Evolutionary conservation across 2,113 vertebrate genomes (phyloP), one percentile per base, ranked within the genome.

Genomic region (Labeo catla): DNA sequence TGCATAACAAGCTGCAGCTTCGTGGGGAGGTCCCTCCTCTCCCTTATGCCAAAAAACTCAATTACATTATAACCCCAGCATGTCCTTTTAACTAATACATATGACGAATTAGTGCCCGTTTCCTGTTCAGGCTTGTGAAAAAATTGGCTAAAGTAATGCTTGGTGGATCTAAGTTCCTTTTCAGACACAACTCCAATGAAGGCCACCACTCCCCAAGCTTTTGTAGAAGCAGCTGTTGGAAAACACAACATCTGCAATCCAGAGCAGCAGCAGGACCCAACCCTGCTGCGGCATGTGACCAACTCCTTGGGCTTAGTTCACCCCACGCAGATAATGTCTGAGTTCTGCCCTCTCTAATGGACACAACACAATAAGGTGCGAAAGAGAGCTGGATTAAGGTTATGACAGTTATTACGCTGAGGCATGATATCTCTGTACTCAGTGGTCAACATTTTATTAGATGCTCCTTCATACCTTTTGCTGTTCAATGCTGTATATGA

Each of bases 221-320:
- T 90, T 88, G 76, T 76, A 63, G 78, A 86, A 78, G 77, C 81
- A 83, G 76, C 74, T 87, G 65, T 72, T 76, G 61, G 28, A 85
- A 85, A 78, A 85, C 9, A 79, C 74, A 82, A 90, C 83, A 90
- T 88, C 87, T 90, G 85, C 76, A 76, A 80, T 81, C 83, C 80
- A 65, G 79, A 83, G 68, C 54, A 50, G 49, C 47, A 65, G 23
- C 36, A 57, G 61, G 63, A 86, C 89, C 89, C 89, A 87, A 81
- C 86, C 89, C 84, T 61, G 12, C 84, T 34, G 63, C 12, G 86
- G 88, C 88, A 89, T 86, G 74, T 82, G 70, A 89, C 52, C 65
- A 79, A 86, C 86, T 80, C 88, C 82, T 89, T 86, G 59, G 43
- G 68, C 82, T 82, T 85, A 50, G 21, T 82, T 81, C 72, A 84